Evolutionary conservation across 2,113 vertebrate genomes (phyloP).

Genomic region (Marmota flaviventris): DNA sequence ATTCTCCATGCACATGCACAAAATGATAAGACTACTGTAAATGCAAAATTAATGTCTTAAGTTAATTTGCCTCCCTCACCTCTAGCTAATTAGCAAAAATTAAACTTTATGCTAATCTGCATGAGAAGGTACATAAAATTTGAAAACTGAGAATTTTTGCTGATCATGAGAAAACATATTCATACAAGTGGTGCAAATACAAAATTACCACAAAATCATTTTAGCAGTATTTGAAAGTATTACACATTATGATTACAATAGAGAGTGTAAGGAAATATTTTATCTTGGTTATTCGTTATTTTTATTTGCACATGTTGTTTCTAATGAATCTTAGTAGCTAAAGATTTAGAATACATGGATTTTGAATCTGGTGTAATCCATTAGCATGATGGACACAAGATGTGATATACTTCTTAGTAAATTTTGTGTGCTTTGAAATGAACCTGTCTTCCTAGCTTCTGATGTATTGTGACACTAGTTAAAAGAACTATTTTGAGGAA

Average conservation of each 20-base stretch:
- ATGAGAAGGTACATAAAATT: constrained; percentile 4
- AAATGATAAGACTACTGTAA: constrained; percentile 50
- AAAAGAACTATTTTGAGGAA: neutral
- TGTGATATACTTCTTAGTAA: neutral
- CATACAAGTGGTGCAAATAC: neutral
- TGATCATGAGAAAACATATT: constrained; percentile 40
- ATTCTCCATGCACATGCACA: neutral
- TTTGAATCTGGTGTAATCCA: neutral
- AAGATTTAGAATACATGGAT: neutral
- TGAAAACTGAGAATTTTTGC: constrained; percentile 61
- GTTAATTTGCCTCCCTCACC: constrained; percentile 53
- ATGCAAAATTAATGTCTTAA: constrained; percentile 71
- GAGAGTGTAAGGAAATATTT: neutral
- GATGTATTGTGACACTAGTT: neutral
- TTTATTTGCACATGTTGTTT: neutral
- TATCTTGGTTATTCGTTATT: neutral
- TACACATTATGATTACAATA: constrained; percentile 30
- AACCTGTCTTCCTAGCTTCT: neutral
- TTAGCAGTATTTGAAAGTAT: neutral
- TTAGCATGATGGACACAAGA: neutral
- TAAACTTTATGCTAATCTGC: constrained; percentile 66
- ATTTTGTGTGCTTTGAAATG: neutral
- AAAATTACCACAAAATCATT: constrained; percentile 36
- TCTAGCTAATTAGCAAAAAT: constrained; percentile 69
- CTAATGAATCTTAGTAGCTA: neutral